These are phyloP conservation scores for Machaerirhynchus nigripectus DNA, from an alignment of 2,113 vertebrate genomes.

Conservation along the genomic window DNA sequence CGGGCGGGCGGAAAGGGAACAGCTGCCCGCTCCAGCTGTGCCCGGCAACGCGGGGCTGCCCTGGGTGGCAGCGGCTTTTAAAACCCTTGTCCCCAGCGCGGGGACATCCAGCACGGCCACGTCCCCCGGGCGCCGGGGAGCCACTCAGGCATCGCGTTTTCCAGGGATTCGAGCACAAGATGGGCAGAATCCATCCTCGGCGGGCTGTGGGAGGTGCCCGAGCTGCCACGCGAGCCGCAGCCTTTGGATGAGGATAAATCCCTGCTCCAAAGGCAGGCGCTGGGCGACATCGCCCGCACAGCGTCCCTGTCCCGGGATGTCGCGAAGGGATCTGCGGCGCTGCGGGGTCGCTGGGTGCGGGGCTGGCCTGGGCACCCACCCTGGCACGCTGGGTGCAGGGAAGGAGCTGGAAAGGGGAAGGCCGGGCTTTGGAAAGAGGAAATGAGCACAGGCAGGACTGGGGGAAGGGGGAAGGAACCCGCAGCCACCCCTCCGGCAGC, in stretches of 20 bases:
- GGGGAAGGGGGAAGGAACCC: neutral
- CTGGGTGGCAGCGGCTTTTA: accelerated
- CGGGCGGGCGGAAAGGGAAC: neutral
- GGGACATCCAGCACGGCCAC: accelerated
- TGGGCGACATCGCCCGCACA: accelerated
- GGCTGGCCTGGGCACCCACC: neutral
- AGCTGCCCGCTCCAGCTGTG: neutral
- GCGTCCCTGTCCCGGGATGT: neutral
- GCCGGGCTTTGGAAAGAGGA: neutral
- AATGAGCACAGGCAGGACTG: neutral
- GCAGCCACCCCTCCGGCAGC: neutral
- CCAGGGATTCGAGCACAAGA: neutral
- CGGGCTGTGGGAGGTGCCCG: neutral
- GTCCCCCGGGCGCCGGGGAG: accelerated
- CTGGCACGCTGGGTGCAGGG: accelerated
- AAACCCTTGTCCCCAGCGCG: neutral
- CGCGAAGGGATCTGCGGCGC: neutral
- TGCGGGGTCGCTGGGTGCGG: neutral
- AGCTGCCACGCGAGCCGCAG: accelerated
- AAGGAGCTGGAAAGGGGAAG: conserved; percentile 9
- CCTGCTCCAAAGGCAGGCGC: accelerated
- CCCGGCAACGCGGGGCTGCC: neutral
- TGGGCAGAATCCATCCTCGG: accelerated
- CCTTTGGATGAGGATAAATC: neutral
- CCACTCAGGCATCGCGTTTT: accelerated